A percentile compares a stretch with the other conserved stretches of the same genome.
These are phyloP conservation scores for Pelobates fuscus DNA, from an alignment of 2,113 vertebrate genomes.

Conservation along the genomic window DNA sequence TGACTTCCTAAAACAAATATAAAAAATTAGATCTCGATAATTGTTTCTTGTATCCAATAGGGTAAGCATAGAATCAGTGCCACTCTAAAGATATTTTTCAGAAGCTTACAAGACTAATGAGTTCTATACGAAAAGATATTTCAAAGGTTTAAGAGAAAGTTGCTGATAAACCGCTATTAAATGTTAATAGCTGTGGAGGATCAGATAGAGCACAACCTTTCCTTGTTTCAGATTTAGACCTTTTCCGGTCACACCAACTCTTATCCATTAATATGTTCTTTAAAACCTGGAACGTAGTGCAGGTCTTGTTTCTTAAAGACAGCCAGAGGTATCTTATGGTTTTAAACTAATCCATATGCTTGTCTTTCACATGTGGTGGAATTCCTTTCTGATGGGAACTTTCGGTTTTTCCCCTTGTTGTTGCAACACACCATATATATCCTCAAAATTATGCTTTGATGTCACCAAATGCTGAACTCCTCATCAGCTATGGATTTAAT, in stretches of 20 bases:
- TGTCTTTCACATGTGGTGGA: constrained; percentile 58
- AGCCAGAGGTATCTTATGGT: constrained; percentile 68
- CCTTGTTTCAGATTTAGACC: constrained; percentile 5
- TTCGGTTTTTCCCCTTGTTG: constrained; percentile 42
- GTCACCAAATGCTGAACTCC: constrained; percentile 55
- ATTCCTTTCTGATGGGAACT: constrained; percentile 65
- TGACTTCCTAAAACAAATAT: no score
- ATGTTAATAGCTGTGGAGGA: neutral
- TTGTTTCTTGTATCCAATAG: no score
- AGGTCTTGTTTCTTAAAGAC: constrained; percentile 53
- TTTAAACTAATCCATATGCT: constrained; percentile 62
- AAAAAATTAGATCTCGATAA: no score
- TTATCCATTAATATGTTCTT: neutral
- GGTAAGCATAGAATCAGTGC: no score
- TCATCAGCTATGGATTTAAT: constrained; percentile 73
- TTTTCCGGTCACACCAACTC: constrained; percentile 33
- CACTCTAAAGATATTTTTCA: no score
- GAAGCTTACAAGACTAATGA: no score
- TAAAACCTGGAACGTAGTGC: constrained; percentile 48
- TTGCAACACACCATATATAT: constrained; percentile 72
- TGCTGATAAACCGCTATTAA: no score
- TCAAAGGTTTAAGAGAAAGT: no score
- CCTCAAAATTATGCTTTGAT: constrained; percentile 67
- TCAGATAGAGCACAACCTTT: constrained; percentile 45
- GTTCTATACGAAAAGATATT: no score